Base-by-base conservation (phyloP, 2,797 vertebrate species). In the Xiphorhynchus erythropygius region DNA sequence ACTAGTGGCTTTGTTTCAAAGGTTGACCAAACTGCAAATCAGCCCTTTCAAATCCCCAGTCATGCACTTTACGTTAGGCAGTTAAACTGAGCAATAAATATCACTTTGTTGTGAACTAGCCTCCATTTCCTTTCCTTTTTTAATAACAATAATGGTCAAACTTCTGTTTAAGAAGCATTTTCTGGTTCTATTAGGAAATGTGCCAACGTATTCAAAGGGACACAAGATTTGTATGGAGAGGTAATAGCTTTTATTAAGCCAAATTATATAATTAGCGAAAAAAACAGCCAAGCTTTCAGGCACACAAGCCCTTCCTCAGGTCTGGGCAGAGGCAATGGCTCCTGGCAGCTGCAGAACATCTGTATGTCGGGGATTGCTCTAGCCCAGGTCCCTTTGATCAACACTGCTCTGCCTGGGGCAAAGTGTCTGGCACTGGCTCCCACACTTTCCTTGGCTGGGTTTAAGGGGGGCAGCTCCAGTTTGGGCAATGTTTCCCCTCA, bases 51-150 rank as follows among this genome's bases (percentile, higher is more conserved):
- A 65, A 90, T 76, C 90, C 85, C 57, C 77, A 90, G 91, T 82
- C 93, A 67, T 57, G 77, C 2, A 5, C 95, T 96, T 93, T 94
- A 90, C 87, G 71, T 96, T 68, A 94, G 87, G 87, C 93, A 95
- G 95, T 96, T 95, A 95, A 94, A 95, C 37, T 30, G 44, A 92
- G 96, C 92, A 95, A 95, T 95, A 96, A 96, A 91, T 87, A 77
- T 71, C 64, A 49, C 95, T 85, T 90, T 90, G 70, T 96, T 91
- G 77, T 90, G 86, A 87, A 76, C 5, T 19, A 83, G 70, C 33
- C 41, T 93, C 82, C 89, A 87, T 92, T 92, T 93, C 86, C 64
- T 88, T 59, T 93, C 62, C 80, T 92, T 42, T 96, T 91, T 92
- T 85, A 95, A 94, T 78, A 87, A 69, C 85, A 93, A 65, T 89